Percentiles rank a stretch among this genome's conserved stretches.
Conservation (phyloP, 2,888 invertebrate genomes). For the Quadriops clusia region DNA sequence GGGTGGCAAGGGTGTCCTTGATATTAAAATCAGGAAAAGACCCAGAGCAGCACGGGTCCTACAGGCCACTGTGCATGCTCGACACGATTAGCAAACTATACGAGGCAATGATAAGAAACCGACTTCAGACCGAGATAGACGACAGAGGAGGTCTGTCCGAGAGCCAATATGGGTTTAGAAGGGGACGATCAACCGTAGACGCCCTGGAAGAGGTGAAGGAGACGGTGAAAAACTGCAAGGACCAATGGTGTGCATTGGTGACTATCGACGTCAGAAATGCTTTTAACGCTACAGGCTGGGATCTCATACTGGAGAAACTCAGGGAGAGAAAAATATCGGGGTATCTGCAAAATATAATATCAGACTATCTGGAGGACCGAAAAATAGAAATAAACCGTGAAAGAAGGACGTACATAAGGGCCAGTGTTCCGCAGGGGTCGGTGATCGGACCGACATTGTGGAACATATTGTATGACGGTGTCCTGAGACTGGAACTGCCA, state of each 20-base stretch:
- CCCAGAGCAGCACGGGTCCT: slow-evolving; percentile 2
- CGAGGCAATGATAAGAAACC: no score
- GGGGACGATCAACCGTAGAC: no score
- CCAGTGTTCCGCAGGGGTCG: slow-evolving; percentile 13
- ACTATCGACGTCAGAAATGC: slow-evolving; percentile 1
- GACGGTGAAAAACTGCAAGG: no score
- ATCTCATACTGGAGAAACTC: slow-evolving; percentile 4
- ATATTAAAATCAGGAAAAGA: slow-evolving; percentile 1
- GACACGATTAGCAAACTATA: slow-evolving; percentile 2
- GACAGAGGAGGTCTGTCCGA: no score
- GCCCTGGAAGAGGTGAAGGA: no score
- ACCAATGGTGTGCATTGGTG: no score
- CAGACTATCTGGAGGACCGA: slow-evolving; percentile 6
- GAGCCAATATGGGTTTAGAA: no score
- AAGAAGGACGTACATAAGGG: background rate
- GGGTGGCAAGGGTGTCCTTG: slow-evolving; percentile 1
- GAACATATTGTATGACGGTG: slow-evolving; percentile 11
- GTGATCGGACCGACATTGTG: slow-evolving; percentile 8
- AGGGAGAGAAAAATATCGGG: background rate
- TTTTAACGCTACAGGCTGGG: background rate
- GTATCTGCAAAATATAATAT: slow-evolving; percentile 8
- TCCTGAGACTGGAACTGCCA: slow-evolving; percentile 7
- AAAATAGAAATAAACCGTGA: background rate
- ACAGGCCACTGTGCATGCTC: slow-evolving; percentile 1
- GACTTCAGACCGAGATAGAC: no score